Base-by-base conservation (phyloP, 1,140 invertebrate genomes). In the Chionoecetes opilio region DNA sequence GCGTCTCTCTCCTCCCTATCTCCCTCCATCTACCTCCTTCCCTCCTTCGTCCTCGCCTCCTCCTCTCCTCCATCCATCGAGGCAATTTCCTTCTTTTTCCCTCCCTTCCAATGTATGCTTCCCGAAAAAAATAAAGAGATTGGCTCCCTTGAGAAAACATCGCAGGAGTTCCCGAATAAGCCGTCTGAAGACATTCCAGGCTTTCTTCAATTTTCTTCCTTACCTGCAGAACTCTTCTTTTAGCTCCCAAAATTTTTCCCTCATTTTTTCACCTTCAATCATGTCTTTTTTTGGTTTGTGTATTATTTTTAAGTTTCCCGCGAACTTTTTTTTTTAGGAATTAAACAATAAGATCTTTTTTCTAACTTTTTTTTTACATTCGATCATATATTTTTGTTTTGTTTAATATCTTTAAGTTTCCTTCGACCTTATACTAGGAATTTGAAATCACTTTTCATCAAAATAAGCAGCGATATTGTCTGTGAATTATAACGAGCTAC, bases 1-100 rank as follows among this genome's bases (percentile, higher is more conserved):
- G n/a, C 32, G 35, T 88, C 86, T 88, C 86, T 41, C 86, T 88
- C 86, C 35, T 38, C 86, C 38, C 86, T 9, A 34, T 38, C 84
- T 86, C 84, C 11, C 84, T 86, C 84, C 11, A 0, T 86, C 84
- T 86, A 31, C 11, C 82, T n/a, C 82, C 29, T 14, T 84, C 34
- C 21, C 82, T 84, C 32, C 35, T n/a, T 41, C 37, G 21, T 41
- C 84, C 21, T 26, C 35, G 11, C 35, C n/a, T 38, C 35, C 84
- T 34, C 84, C 21, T 29, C n/a, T 38, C 35, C 11, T 86, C 17
- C 17, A 34, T 86, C 9, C 34, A 37, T 11, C 35, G 9, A 9
- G n/a, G 1, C 21, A n/a, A 29, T 41, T 46, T 29, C n/a, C 38
- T 37, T 35, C 86, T 38, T 41, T 88, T 32, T 38, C 35, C 38